Evolutionary conservation across 2,888 invertebrate species (phyloP).

Genomic region (Seira ritae): DNA sequence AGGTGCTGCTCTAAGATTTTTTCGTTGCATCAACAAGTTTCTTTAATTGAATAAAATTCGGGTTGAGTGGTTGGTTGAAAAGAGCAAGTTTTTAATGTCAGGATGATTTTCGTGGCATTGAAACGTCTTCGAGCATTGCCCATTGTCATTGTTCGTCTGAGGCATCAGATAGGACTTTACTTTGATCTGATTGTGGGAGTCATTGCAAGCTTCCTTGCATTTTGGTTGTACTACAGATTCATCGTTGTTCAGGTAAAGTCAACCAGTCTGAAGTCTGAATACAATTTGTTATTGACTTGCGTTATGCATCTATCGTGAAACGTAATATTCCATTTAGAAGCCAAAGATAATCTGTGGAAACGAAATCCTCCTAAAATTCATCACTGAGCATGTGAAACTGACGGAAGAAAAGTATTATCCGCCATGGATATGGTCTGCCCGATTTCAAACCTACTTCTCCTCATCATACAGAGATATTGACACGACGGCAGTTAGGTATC

Average conservation of each 20-base stretch:
- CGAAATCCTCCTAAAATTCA: conserved; percentile 48
- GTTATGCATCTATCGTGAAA: background rate
- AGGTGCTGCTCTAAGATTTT: background rate
- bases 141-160: conserved; percentile 49
- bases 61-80: background rate
- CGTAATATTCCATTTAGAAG: conserved; percentile 26
- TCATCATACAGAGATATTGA: conserved; percentile 51
- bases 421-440: conserved; percentile 45
- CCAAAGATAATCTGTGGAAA: conserved; percentile 50
- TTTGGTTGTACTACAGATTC: conserved; percentile 53
- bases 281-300: background rate
- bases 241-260: conserved; percentile 42
- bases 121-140: conserved; percentile 54
- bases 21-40: background rate
- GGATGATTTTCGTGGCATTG: conserved; percentile 40
- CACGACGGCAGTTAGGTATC: conserved; percentile 54
- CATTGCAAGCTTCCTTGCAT: conserved; percentile 46
- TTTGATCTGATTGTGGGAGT: conserved; percentile 51
- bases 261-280: too few species aligned
- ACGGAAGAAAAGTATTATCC: conserved; percentile 51
- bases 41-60: background rate
- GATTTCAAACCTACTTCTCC: conserved; percentile 44
- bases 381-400: conserved; percentile 38
- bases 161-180: conserved; percentile 53
- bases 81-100: background rate